These are phyloP conservation scores for Charaxes varanes DNA, from an alignment of 1,140 invertebrate species.

Conservation along the genomic window DNA sequence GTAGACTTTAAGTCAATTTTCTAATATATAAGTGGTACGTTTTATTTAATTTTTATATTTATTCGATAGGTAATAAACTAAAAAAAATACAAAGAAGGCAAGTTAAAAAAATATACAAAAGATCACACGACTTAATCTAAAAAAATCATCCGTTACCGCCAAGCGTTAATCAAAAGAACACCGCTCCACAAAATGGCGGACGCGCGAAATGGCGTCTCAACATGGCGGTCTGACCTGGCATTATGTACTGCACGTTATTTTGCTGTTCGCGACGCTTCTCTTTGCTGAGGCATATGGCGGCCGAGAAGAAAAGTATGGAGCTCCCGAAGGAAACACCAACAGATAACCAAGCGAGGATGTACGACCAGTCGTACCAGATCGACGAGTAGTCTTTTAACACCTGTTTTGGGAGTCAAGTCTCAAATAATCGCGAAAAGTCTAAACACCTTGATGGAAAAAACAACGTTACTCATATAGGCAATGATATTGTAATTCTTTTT, in stretches of 20 bases:
- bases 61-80: slow-evolving; percentile 4
- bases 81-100: slow-evolving; percentile 21
- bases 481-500: too few species aligned
- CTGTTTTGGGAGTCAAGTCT: slow-evolving; percentile 59
- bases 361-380: slow-evolving; percentile 88
- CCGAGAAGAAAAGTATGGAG: slow-evolving; percentile 86
- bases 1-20: too few species aligned
- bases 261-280: slow-evolving; percentile 81
- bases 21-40: too few species aligned
- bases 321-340: slow-evolving; percentile 84
- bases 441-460: too few species aligned
- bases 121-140: slow-evolving; percentile 20
- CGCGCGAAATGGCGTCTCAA: slow-evolving; percentile 38
- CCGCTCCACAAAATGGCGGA: slow-evolving; percentile 38
- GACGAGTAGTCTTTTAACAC: slow-evolving; percentile 82
- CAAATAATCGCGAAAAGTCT: too few species aligned
- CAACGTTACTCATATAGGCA: too few species aligned
- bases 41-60: not conserved
- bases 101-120: slow-evolving; percentile 36
- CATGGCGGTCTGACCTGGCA: slow-evolving; percentile 82
- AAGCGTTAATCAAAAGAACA: slow-evolving; percentile 58
- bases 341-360: slow-evolving; percentile 88
- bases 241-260: slow-evolving; percentile 90
- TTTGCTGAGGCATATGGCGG: slow-evolving; percentile 84
- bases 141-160: slow-evolving; percentile 41